These are phyloP conservation scores for Forbesichthys agassizii DNA, from an alignment of 2,113 vertebrate species.

Conservation along the genomic window DNA sequence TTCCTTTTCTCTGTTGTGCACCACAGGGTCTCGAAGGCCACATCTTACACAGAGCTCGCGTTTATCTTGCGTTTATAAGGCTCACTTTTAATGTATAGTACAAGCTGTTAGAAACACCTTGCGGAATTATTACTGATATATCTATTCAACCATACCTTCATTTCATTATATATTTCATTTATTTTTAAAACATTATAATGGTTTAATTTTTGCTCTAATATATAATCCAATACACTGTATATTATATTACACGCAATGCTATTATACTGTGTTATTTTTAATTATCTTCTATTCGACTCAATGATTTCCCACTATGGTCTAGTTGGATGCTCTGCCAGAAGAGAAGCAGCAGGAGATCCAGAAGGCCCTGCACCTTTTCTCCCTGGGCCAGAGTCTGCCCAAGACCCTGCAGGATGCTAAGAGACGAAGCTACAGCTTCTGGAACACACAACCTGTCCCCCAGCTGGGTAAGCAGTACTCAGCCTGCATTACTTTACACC, in stretches of 20 bases:
- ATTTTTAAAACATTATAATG: neutral
- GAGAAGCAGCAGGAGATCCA: conserved; percentile 97
- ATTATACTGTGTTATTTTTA: neutral
- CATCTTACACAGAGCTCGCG: no score
- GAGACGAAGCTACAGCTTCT: conserved; percentile 90
- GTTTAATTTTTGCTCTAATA: neutral
- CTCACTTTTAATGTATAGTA: no score
- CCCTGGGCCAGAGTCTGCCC: conserved; percentile 85
- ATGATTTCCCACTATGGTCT: neutral
- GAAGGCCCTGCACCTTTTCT: conserved; percentile 95
- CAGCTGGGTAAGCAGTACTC: conserved; percentile 81
- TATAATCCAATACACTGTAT: neutral
- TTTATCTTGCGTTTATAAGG: no score
- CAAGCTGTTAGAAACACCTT: no score
- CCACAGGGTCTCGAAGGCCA: no score
- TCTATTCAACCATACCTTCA: no score
- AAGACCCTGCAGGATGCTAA: conserved; percentile 91
- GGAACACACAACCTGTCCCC: conserved; percentile 95
- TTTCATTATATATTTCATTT: no score
- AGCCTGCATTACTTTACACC: neutral
- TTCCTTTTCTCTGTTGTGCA: no score
- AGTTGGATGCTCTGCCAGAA: conserved; percentile 90
- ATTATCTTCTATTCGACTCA: conserved; percentile 6
- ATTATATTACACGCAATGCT: neutral
- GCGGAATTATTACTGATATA: neutral